These are phyloP conservation scores for Lutraria rhynchaena DNA, from an alignment of 1,140 invertebrate genomes.

Conservation along the genomic window DNA sequence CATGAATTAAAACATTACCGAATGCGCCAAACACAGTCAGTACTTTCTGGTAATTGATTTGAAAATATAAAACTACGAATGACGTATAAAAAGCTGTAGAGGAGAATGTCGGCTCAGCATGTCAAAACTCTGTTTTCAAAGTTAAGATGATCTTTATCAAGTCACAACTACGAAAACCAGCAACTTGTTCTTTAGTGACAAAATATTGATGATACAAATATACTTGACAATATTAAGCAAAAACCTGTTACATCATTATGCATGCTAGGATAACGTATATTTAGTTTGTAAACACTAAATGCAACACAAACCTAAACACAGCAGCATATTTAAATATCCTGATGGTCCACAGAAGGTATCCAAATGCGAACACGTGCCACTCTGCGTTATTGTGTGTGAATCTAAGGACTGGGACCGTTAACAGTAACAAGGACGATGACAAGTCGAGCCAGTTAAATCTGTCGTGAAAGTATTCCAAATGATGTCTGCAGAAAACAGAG, in stretches of 20 bases:
- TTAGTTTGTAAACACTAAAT: no score
- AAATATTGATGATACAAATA: no score
- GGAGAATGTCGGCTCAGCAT: not conserved
- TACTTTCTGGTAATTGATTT: no score
- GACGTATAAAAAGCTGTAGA: not conserved
- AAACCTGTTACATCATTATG: no score
- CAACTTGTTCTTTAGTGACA: no score
- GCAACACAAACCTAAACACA: conserved; percentile 69
- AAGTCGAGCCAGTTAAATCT: conserved; percentile 72
- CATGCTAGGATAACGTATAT: no score
- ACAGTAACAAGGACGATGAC: conserved; percentile 59
- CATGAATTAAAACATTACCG: no score
- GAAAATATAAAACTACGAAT: not conserved
- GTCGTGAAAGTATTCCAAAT: conserved; percentile 69
- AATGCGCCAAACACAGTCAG: no score
- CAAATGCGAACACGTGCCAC: conserved; percentile 70
- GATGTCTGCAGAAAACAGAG: conserved; percentile 66
- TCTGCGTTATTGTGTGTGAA: conserved; percentile 62
- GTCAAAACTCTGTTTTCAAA: no score
- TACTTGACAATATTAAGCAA: no score
- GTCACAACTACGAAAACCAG: no score
- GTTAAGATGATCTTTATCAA: no score
- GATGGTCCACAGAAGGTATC: conserved; percentile 70
- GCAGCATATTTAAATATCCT: conserved; percentile 73
- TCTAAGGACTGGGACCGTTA: conserved; percentile 65